Evolutionary conservation across 2,888 invertebrate genomes (phyloP), one percentile per base, ranked within the genome.

Genomic region (Bugulina stolonifera): DNA sequence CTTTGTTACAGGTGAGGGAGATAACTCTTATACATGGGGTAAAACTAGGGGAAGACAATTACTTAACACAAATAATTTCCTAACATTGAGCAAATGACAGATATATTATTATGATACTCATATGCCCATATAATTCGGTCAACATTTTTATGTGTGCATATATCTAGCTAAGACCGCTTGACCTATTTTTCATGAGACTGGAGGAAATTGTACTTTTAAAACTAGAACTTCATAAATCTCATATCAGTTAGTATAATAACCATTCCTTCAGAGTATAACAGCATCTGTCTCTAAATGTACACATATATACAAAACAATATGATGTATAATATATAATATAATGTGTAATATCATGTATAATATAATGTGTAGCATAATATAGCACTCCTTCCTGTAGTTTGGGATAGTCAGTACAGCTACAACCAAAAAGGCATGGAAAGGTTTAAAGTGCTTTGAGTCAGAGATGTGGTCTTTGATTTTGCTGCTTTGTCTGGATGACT

Each of bases 1-100:
- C 81, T 69, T 74, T 84, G 69, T 73, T 80, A 57, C 83, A 84
- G 76, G 84, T 84, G 75, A 80, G 81, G 1, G 91, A 95, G 10
- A 52, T 52, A 52, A 14, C 52, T 14, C 52, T 52, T 10, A 10
- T 52, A n/a, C 18, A 5, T 43, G 43, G 10, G 43, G 5, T 43
- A 43, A 10, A 10, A 43, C 10, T 10, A 43, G 18, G 43, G 43
- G 22, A 73, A 71, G 23, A 74, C 72, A 29, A 75, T 73, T 52
- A 71, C 74, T 18, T 74, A 73, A 43, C 43, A 43, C 43, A 43
- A 43, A 43, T 18, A 10, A 43, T 43, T 43, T n/a, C n/a, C n/a
- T n/a, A n/a, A n/a, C n/a, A n/a, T n/a, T n/a, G n/a, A n/a, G 43
- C 5, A 43, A 18, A 43, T 43, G 43, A 10, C 43, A 43, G 43